phyloP scores from a whole-genome alignment of 2,797 vertebrate genomes.

The Oceanodroma leucorhoa region DNA sequence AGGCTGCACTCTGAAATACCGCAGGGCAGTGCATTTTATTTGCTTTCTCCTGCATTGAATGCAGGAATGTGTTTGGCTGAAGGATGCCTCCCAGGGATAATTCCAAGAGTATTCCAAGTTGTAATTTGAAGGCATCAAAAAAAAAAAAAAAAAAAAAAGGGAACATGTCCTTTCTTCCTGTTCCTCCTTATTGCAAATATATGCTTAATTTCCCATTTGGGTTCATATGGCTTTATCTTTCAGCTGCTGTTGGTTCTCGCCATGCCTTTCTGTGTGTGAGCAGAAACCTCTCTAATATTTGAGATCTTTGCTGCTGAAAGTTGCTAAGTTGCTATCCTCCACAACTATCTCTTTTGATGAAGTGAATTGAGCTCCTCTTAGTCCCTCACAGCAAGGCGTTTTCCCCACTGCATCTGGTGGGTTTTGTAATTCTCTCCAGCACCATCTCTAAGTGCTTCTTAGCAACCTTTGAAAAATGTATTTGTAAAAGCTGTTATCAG shows the following conservation, averaged over 20 bases:
- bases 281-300: not conserved
- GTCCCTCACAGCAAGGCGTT: constrained; percentile 11
- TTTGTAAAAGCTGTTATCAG: constrained; percentile 27
- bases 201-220: constrained; percentile 10
- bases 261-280: not conserved
- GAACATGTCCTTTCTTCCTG: rapidly evolving
- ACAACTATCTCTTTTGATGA: constrained; percentile 21
- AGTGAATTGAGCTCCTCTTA: not conserved
- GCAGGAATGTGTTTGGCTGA: not conserved
- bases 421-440: constrained; percentile 29
- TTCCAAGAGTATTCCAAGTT: not conserved
- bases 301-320: constrained; percentile 24
- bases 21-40: not conserved
- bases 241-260: not conserved
- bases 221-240: not conserved
- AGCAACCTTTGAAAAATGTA: constrained; percentile 11
- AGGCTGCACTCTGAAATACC: not conserved
- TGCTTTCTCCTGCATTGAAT: not conserved
- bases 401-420: not conserved
- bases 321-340: not conserved
- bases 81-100: not conserved
- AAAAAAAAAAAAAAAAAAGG: not conserved
- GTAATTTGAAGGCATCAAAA: not conserved
- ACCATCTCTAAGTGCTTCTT: constrained; percentile 25
- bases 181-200: not conserved